These are phyloP conservation scores for Diphyllodes magnificus DNA, from an alignment of 2,113 vertebrate genomes.

Conservation along the genomic window DNA sequence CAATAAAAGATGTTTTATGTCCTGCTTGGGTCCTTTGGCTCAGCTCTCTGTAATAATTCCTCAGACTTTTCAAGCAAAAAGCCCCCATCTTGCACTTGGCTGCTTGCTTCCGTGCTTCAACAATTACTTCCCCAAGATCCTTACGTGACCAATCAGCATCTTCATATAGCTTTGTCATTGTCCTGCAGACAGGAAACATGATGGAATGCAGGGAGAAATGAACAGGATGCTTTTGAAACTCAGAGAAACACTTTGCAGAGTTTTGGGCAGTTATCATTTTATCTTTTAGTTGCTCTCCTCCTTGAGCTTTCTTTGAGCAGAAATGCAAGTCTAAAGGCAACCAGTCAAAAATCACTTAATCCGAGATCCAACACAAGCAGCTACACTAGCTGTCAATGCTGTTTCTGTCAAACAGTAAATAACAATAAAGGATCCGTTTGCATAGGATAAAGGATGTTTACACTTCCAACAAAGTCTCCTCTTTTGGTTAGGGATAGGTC, in stretches of 20 bases:
- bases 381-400: neutral
- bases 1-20: conserved; percentile 77
- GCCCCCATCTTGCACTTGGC: conserved; percentile 67
- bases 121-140: conserved; percentile 65
- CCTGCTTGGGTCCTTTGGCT: conserved; percentile 73
- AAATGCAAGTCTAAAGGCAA: neutral
- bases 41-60: conserved; percentile 71
- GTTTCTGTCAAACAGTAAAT: neutral
- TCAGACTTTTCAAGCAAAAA: conserved; percentile 71
- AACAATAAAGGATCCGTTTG: neutral
- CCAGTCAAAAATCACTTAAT: neutral
- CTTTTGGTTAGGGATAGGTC: neutral
- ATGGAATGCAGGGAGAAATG: neutral
- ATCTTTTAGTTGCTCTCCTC: neutral
- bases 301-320: neutral
- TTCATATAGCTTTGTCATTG: conserved; percentile 79
- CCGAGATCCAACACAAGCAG: neutral
- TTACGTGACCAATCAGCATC: conserved; percentile 82
- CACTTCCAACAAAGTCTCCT: neutral
- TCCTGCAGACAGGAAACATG: conserved; percentile 60
- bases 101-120: conserved; percentile 70
- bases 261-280: accelerated
- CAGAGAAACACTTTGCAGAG: neutral
- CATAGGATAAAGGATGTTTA: neutral
- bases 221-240: neutral